Evolutionary conservation across 2,888 invertebrate species (phyloP), one percentile per base, ranked within the genome.

Genomic region (Ormyrus rosae): DNA sequence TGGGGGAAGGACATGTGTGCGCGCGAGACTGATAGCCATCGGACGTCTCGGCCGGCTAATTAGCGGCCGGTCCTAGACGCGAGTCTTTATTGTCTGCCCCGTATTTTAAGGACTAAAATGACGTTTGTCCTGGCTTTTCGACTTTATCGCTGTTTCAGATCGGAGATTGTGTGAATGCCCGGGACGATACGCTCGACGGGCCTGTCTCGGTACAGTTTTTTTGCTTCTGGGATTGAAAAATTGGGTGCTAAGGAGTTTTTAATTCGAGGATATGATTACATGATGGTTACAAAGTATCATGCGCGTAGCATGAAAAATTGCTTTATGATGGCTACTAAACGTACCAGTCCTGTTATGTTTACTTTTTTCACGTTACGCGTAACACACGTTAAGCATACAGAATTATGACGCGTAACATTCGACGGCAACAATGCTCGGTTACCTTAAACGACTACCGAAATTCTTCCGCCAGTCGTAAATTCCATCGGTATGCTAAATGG

Each of bases 11-110:
- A 88, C 88, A 88, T 89, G 89, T 19, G 19, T 87, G 89, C 87
- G 55, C 13, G 55, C 85, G 85, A 84, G 86, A 85, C 19, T 84
- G 88, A 89, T 89, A 89, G 88, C 84, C 86, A 88, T 89, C 89
- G 88, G 84, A 45, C 72, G 67, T 87, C 86, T 87, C 85, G 84
- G 48, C 86, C 11, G 83, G 86, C 88, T 89, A 89, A 89, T 90
- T 90, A 89, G 88, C 82, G 7, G 10, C 70, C 45, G 48, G 11
- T 48, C 6, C 10, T 53, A 68, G 10, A 53, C 53, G 34, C 4
- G 64, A 9, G 13, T 19, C 19, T 19, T 19, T 19, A 19, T 19
- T 19, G 19, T 19, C 64, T 48, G 6, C 3, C n/a, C 19, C 6
- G 45, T 63, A 11, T n/a, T 45, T 46, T 63, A 63, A 5, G 5